Evolutionary conservation across 2,113 vertebrate species (phyloP), one percentile per base, ranked within the genome.

Genomic region (Pteropus alecto): DNA sequence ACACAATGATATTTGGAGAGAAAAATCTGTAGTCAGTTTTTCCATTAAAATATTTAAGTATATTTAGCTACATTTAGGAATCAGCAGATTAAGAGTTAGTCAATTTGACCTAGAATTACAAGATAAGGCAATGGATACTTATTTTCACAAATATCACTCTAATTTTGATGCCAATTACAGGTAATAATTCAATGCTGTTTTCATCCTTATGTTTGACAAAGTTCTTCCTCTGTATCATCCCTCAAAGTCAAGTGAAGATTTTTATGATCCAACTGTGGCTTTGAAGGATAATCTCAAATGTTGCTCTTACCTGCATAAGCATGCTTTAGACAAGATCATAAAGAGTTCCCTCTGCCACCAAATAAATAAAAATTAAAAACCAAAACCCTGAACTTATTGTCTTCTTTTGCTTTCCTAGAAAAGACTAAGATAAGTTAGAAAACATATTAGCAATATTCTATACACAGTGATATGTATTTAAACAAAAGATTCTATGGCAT

Each of bases 41-140:
- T 51, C 26, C 21, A 67, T 58, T 71, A 85, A 90, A 63, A 92
- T 78, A 94, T 56, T 87, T 92, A 82, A 83, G 7, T 79, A 35
- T 86, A 92, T 89, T 61, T 94, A 22, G 71, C 11, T 74, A 87
- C 7, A 89, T 68, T 85, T 68, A 89, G 2, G 7, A 68, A 61
- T 68, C 54, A 94, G 8, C 86, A 97, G 94, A 93, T 83, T 96
- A 96, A 83, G 22, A 7, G 28, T 65, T 76, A 81, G 14, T 77
- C 26, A 88, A 24, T 85, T 86, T 67, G 79, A 93, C 35, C 35
- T 82, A 96, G 15, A 93, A 77, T 93, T 90, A 73, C 15, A 94
- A 93, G 46, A 90, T 74, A 96, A 91, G 3, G 21, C 14, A 88
- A 43, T 93, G 16, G 35, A 87, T 60, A 85, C 8, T 81, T 92